Base-by-base conservation (phyloP, 2,888 invertebrate species). In the Chalcis sispes region DNA sequence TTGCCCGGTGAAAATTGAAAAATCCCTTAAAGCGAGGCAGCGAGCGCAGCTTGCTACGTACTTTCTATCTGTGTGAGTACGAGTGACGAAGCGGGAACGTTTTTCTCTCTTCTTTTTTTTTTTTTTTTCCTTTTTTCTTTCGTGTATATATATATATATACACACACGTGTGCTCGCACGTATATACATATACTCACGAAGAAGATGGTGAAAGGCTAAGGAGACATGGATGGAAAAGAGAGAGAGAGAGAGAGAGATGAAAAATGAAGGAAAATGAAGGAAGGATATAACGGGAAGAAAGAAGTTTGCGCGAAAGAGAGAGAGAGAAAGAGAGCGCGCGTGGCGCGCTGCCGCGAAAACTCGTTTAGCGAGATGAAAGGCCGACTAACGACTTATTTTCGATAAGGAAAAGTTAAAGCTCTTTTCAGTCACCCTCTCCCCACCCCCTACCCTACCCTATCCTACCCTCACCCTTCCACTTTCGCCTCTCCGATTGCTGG, bases 351-450 rank as follows among this genome's bases (percentile, higher is more conserved):
- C 84, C 83, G 84, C 83, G 85, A 88, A 88, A 88, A 88, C 88
- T 88, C 88, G 88, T 88, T 88, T 88, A 87, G 87, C 77, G 71
- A 88, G 88, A 88, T 88, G 88, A 88, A 88, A 88, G 87, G 84
- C 82, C 83, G 80, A 80, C 88, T 88, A 88, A 88, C 88, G 88
- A 88, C 88, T 88, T 88, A 88, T 88, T 88, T 88, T 88, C 87
- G 86, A 87, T 88, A 88, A 88, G 87, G 86, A 88, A 88, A 88
- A 88, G 88, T 88, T 88, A 85, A 85, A 85, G 86, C 85, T 85
- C 84, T 84, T 81, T 85, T 83, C 81, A 58, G 32, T 54, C 36
- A 4, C 36, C 10, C 10, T 36, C 5, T 10, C 25, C 25, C n/a
- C n/a, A n/a, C 36, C 36, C 36, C 10, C 10, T 36, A 10, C 36